A percentile compares a stretch with the other conserved stretches of the same genome.
phyloP scores from a whole-genome alignment of 2,888 invertebrate species.

The Cyrtodaria siliqua region DNA sequence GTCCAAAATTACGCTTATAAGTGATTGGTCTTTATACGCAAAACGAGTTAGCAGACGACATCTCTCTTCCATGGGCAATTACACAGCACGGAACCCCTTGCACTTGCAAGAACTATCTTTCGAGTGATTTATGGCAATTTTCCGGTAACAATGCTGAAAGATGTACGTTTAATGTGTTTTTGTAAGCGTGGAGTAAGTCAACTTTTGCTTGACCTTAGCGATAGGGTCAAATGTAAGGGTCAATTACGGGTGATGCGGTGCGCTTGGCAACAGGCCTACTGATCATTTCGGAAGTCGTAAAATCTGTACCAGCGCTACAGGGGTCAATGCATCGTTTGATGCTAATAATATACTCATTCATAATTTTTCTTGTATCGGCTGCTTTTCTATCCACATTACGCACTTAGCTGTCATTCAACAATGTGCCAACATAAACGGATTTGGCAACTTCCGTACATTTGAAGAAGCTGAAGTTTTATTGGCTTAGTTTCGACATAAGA shows the following conservation, averaged over 20 bases:
- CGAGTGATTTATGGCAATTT: constrained; percentile 32
- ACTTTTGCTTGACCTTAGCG: constrained; percentile 31
- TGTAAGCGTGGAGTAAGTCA: constrained; percentile 23
- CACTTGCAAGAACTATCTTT: too few species aligned
- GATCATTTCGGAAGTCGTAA: constrained; percentile 2
- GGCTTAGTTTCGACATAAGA: too few species aligned
- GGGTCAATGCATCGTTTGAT: too few species aligned
- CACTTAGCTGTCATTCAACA: constrained; percentile 5
- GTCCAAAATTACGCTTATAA: too few species aligned
- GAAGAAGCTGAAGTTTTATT: constrained; percentile 8
- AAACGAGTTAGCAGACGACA: too few species aligned
- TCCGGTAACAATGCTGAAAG: constrained; percentile 19
- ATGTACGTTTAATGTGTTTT: constrained; percentile 14
- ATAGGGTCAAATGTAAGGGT: constrained; percentile 38
- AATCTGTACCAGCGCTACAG: constrained; percentile 14
- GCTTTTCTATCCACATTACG: not conserved
- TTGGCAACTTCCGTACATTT: constrained; percentile 3
- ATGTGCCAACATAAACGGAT: constrained; percentile 26
- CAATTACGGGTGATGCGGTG: constrained; percentile 39
- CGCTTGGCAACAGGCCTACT: constrained; percentile 20
- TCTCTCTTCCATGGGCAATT: not conserved
- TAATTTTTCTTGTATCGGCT: not conserved
- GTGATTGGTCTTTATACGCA: too few species aligned
- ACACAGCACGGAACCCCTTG: constrained; percentile 23
- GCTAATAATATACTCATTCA: constrained; percentile 5